phyloP scores from a whole-genome alignment of 2,797 vertebrate genomes.

The Sebastes hubbsi region DNA sequence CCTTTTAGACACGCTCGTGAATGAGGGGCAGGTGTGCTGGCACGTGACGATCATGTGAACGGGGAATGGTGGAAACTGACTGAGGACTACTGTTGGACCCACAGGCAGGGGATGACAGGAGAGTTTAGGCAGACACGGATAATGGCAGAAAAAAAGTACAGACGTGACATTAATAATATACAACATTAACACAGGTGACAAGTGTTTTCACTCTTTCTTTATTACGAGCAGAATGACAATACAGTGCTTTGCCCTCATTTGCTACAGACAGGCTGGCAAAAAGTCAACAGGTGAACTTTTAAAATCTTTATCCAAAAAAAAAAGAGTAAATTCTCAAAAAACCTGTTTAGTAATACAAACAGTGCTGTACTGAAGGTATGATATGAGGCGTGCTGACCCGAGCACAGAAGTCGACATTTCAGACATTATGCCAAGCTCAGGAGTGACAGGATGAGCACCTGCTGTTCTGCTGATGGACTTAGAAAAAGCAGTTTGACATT shows the following conservation, averaged over 20 bases:
- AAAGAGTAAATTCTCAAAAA: slow-evolving; percentile 57
- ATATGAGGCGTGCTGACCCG: slow-evolving; percentile 67
- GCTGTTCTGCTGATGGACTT: slow-evolving; percentile 76
- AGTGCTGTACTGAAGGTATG: slow-evolving; percentile 73
- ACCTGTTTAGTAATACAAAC: slow-evolving; percentile 83
- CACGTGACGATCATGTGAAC: background rate
- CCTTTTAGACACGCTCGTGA: too few species aligned
- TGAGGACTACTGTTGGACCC: too few species aligned
- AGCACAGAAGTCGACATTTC: slow-evolving; percentile 60
- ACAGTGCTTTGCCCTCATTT: slow-evolving; percentile 84
- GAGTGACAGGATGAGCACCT: slow-evolving; percentile 67
- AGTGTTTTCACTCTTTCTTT: slow-evolving; percentile 81
- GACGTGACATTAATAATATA: background rate
- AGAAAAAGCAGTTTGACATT: slow-evolving; percentile 81
- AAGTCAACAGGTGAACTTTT: slow-evolving; percentile 81
- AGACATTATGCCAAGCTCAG: slow-evolving; percentile 66
- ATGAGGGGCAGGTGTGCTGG: background rate
- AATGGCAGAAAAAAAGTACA: background rate
- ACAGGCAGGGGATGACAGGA: background rate
- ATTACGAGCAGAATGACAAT: slow-evolving; percentile 90
- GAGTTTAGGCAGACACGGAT: background rate
- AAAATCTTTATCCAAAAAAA: slow-evolving; percentile 74
- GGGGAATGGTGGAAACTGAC: too few species aligned
- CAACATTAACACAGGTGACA: background rate
- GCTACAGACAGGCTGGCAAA: slow-evolving; percentile 87